phyloP scores from a whole-genome alignment of 2,888 invertebrate genomes.

The Sthenelais limicola region DNA sequence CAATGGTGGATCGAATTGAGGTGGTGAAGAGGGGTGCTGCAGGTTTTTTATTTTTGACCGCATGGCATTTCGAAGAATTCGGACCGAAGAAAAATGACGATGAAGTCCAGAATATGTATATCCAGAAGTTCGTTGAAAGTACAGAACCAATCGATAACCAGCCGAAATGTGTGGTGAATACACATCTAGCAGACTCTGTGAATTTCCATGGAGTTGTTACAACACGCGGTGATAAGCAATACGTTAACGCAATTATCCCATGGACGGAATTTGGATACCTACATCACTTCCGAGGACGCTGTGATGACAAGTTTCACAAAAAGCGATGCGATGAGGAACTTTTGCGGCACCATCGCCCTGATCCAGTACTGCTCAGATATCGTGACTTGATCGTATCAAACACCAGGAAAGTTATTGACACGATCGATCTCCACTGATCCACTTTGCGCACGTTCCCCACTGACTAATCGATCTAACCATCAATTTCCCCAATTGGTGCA shows the following conservation, averaged over 20 bases:
- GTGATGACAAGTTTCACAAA: slow-evolving; percentile 39
- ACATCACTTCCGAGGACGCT: slow-evolving; percentile 42
- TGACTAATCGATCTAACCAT: too few species aligned
- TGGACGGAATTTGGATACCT: slow-evolving; percentile 36
- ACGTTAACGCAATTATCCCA: slow-evolving; percentile 16
- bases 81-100: slow-evolving; percentile 9
- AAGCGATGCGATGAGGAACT: slow-evolving; percentile 31
- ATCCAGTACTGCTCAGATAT: slow-evolving; percentile 38
- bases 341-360: background rate
- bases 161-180: slow-evolving; percentile 41
- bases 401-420: slow-evolving; percentile 8
- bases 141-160: slow-evolving; percentile 42
- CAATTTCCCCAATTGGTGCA: too few species aligned
- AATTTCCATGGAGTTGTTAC: slow-evolving; percentile 38
- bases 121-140: slow-evolving; percentile 32
- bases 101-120: slow-evolving; percentile 36
- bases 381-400: slow-evolving; percentile 2
- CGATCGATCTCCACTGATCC: slow-evolving; percentile 14
- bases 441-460: too few species aligned
- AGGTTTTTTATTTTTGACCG: slow-evolving; percentile 41
- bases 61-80: slow-evolving; percentile 48
- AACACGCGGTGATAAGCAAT: slow-evolving; percentile 6
- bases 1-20: background rate
- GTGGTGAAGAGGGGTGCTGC: background rate
- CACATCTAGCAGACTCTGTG: slow-evolving; percentile 35